Conservation (phyloP, 2,888 invertebrate genomes). For the Coelogynopora nodosa region DNA sequence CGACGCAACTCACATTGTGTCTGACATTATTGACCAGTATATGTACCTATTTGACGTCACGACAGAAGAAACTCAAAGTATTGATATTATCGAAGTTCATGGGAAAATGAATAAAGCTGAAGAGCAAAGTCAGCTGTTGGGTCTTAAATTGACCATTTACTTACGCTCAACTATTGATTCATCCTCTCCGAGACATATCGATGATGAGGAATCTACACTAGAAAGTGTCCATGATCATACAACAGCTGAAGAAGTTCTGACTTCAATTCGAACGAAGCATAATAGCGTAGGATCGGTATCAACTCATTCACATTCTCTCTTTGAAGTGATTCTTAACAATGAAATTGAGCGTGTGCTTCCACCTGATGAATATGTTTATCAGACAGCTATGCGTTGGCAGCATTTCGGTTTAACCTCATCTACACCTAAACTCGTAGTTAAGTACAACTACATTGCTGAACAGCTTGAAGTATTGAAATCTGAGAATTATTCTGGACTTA, state of each 20-base stretch:
- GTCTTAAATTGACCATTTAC: neutral
- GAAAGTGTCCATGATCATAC: neutral
- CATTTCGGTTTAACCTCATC: neutral
- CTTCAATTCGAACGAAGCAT: neutral
- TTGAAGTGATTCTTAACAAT: neutral
- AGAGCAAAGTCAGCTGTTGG: neutral
- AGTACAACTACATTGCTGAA: neutral
- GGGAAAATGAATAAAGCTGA: neutral
- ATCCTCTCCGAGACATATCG: no score
- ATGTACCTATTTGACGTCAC: neutral
- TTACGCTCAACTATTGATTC: neutral
- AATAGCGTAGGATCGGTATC: neutral
- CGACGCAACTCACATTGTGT: neutral
- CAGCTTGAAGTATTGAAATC: neutral
- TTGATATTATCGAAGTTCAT: neutral
- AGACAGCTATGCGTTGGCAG: neutral
- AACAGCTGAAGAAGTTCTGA: neutral
- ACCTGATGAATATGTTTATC: neutral
- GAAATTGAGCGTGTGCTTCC: neutral
- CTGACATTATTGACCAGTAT: neutral
- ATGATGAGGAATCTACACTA: neutral
- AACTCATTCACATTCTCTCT: neutral
- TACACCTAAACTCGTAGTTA: neutral
- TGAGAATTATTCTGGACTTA: neutral
- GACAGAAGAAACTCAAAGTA: neutral